These are phyloP conservation scores for Seriola aureovittata DNA, from an alignment of 2,113 vertebrate genomes.

Conservation along the genomic window DNA sequence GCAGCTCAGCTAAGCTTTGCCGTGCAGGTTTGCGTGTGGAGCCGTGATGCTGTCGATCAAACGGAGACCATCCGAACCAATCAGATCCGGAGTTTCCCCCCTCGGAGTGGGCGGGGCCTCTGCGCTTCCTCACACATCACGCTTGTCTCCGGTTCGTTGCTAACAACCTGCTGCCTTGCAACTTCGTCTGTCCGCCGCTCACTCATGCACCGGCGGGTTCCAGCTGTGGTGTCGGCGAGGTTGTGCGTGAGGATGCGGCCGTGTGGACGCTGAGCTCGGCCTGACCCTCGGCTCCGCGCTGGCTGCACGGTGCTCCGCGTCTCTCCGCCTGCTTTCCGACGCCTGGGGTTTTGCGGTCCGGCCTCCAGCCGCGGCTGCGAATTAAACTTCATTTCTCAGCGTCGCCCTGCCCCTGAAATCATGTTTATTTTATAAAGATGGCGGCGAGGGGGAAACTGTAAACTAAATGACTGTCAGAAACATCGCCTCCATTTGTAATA, in stretches of 20 bases:
- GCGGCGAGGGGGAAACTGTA: conserved; percentile 92
- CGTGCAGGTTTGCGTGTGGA: conserved; percentile 32
- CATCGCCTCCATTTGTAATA: conserved; percentile 99
- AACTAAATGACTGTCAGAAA: conserved; percentile 99
- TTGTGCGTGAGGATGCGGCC: conserved; percentile 55
- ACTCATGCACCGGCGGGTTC: conserved; percentile 32
- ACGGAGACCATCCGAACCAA: conserved; percentile 17
- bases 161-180: conserved; percentile 79
- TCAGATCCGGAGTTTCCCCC: not conserved
- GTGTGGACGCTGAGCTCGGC: conserved; percentile 34
- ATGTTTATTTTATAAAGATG: conserved; percentile 93
- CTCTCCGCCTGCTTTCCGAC: conserved; percentile 60
- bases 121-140: conserved; percentile 19
- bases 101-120: conserved; percentile 60
- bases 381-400: conserved; percentile 56
- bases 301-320: conserved; percentile 64
- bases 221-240: not conserved
- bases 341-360: conserved; percentile 76
- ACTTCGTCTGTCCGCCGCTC: conserved; percentile 61
- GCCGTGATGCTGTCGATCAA: conserved; percentile 12
- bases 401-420: conserved; percentile 69
- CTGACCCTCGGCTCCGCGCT: conserved; percentile 29
- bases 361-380: conserved; percentile 80
- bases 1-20: conserved; percentile 22
- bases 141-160: conserved; percentile 69